Percentiles rank a stretch among this genome's conserved stretches.
These are phyloP conservation scores for Pygoscelis antarcticus DNA, from an alignment of 2,113 vertebrate genomes.

Conservation along the genomic window DNA sequence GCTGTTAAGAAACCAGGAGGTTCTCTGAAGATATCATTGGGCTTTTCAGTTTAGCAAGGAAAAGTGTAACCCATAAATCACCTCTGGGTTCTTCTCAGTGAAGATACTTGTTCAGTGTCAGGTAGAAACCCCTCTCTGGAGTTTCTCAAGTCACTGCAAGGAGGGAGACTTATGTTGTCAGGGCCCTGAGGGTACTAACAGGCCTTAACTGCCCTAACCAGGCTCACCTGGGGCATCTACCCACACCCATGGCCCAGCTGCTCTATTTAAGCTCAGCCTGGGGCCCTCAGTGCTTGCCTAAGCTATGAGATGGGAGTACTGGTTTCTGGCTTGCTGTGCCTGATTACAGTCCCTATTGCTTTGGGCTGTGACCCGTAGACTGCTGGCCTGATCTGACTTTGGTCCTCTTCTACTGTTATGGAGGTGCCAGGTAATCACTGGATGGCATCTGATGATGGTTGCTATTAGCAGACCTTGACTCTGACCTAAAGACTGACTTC, in stretches of 20 bases:
- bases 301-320: fast-evolving
- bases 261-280: neutral
- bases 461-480: neutral
- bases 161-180: neutral
- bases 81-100: neutral
- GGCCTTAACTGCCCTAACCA: neutral
- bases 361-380: neutral
- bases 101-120: fast-evolving
- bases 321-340: fast-evolving
- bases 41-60: neutral
- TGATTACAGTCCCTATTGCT: fast-evolving
- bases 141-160: neutral
- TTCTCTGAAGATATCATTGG: neutral
- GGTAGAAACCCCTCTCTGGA: neutral
- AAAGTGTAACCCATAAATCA: neutral
- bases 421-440: neutral
- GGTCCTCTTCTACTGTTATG: fast-evolving
- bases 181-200: neutral
- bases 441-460: neutral
- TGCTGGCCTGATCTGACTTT: neutral
- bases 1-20: neutral
- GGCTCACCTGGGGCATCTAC: neutral
- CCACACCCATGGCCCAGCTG: neutral
- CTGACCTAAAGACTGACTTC: neutral
- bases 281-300: fast-evolving